phyloP scores from a whole-genome alignment of 2,113 vertebrate genomes.

The Ploceus nigricollis region DNA sequence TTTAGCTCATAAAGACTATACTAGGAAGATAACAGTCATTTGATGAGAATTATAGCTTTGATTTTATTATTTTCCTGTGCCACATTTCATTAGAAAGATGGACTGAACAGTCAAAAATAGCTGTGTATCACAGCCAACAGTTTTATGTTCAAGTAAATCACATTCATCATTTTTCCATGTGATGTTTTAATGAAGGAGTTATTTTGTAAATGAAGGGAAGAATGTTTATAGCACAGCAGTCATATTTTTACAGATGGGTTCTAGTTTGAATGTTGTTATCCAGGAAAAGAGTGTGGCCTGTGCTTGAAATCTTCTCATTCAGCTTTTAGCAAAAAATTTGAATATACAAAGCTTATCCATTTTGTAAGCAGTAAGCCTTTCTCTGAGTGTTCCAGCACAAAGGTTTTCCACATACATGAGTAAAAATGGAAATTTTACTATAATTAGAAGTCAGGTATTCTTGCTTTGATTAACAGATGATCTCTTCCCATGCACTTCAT shows the following conservation, averaged over 20 bases:
- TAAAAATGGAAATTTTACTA: background rate
- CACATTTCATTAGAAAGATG: background rate
- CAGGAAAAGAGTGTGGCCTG: background rate
- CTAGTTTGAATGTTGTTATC: background rate
- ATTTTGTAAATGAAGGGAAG: background rate
- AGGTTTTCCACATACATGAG: background rate
- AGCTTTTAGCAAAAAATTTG: background rate
- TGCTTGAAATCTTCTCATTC: background rate
- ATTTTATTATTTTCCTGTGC: background rate
- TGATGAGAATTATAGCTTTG: background rate
- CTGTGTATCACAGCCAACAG: background rate
- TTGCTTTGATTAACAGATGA: background rate
- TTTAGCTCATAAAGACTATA: background rate
- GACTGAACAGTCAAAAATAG: background rate
- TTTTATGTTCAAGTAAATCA: background rate
- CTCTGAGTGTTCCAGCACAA: background rate
- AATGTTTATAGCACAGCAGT: background rate
- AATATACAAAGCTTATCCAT: background rate
- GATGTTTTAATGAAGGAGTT: background rate
- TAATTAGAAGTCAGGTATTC: background rate
- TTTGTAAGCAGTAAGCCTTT: background rate
- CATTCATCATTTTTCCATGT: background rate
- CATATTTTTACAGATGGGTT: background rate
- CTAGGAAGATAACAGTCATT: background rate
- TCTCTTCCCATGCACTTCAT: background rate